Percentiles rank a stretch among this genome's conserved stretches.
These are phyloP conservation scores for Calvadosia cruxmelitensis DNA, from an alignment of 30 jellyfish, hydroid and myxozoan species.

Conservation along the genomic window DNA sequence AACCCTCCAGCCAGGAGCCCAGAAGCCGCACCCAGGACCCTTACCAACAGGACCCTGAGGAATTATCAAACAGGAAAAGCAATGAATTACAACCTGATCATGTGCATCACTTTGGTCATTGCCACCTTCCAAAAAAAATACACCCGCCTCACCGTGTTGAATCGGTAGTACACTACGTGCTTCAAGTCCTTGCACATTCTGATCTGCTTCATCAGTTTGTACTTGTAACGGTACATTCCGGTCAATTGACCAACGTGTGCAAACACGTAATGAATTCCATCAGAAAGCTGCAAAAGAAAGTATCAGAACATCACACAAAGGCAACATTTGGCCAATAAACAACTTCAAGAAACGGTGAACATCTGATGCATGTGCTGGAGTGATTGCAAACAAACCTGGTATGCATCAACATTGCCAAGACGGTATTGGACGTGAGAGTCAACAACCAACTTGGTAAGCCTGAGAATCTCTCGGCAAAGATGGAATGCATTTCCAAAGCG, in stretches of 20 bases:
- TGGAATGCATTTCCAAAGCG: conserved; percentile 99
- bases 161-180: conserved; percentile 80
- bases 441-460: conserved; percentile 81
- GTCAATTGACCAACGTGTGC: conserved; percentile 98
- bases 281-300: conserved; percentile 66
- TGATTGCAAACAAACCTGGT: conserved; percentile 54
- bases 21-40: conserved; percentile 99
- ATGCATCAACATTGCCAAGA: conserved; percentile 98
- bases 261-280: conserved; percentile 88
- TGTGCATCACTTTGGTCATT: no score
- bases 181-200: conserved; percentile 97
- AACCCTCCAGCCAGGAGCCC: conserved; percentile 99
- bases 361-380: no score
- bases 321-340: no score
- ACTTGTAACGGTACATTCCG: conserved; percentile 98
- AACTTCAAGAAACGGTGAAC: no score
- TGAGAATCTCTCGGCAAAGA: conserved; percentile 91
- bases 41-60: conserved; percentile 98
- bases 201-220: conserved; percentile 96
- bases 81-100: no score
- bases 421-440: conserved; percentile 98
- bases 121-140: no score
- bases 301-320: background rate
- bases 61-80: no score
- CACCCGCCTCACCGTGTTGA: conserved; percentile 85